Evolutionary conservation across 2,113 vertebrate species (phyloP).

Genomic region (Blennius ocellaris): DNA sequence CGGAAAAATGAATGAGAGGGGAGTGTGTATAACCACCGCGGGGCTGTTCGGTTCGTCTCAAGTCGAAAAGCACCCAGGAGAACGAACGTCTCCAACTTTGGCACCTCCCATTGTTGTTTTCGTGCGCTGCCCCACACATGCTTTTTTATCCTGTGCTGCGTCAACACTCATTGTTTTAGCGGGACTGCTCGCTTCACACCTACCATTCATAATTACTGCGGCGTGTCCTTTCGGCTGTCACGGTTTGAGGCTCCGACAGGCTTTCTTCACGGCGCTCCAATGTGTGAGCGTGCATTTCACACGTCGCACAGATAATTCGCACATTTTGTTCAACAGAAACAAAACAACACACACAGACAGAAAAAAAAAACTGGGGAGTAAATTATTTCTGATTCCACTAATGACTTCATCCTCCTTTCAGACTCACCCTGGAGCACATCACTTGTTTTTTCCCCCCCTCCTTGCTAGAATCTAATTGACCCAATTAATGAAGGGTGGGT

Average conservation of each 20-base stretch:
- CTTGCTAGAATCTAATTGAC: constrained; percentile 65
- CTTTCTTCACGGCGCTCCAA: constrained; percentile 5
- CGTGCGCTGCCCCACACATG: not conserved
- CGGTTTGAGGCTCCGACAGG: not conserved
- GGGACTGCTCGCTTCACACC: constrained; percentile 45
- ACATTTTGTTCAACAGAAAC: constrained; percentile 4
- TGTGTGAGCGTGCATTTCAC: constrained; percentile 22
- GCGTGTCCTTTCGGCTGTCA: constrained; percentile 33
- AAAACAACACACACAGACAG: not conserved
- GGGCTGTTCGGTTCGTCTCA: not conserved
- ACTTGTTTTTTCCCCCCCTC: constrained; percentile 29
- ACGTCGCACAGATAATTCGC: constrained; percentile 21
- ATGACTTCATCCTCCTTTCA: constrained; percentile 48
- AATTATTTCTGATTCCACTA: constrained; percentile 12
- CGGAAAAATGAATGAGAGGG: constrained; percentile 12
- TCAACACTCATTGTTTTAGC: constrained; percentile 28
- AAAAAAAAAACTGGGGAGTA: not conserved
- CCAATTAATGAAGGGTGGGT: constrained; percentile 66
- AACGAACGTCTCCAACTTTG: not conserved
- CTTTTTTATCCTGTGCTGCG: not conserved
- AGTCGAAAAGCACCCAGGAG: constrained; percentile 6
- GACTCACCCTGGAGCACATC: constrained; percentile 36
- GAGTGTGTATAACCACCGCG: not conserved
- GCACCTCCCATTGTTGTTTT: constrained; percentile 22
- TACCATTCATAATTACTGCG: constrained; percentile 40